A percentile compares a stretch with the other conserved stretches of the same genome.
phyloP scores from a whole-genome alignment of 2,888 invertebrate genomes.

The Morinoia aosen region DNA sequence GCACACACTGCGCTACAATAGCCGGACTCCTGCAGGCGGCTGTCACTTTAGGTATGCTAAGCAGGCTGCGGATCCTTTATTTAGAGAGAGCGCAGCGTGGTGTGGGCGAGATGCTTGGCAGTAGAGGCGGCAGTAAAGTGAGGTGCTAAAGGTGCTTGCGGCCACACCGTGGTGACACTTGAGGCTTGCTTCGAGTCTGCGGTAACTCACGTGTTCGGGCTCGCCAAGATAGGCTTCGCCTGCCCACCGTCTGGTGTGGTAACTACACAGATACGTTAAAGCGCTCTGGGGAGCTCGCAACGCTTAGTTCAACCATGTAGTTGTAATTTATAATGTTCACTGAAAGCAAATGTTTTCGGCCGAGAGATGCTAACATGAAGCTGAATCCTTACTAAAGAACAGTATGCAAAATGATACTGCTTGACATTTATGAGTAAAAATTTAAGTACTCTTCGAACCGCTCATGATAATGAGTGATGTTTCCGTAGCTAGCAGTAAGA shows the following conservation, averaged over 20 bases:
- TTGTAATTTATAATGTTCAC: neutral
- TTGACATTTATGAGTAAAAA: neutral
- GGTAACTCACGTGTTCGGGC: neutral
- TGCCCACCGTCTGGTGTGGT: neutral
- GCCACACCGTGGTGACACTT: constrained; percentile 21
- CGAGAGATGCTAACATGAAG: neutral
- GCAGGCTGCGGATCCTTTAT: constrained; percentile 23
- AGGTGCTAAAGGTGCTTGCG: constrained; percentile 37
- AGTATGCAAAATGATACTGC: neutral
- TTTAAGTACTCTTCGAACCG: neutral
- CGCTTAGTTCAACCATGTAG: neutral
- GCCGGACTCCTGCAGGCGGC: neutral
- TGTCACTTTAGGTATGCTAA: constrained; percentile 20
- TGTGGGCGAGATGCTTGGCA: constrained; percentile 16
- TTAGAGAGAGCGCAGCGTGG: neutral
- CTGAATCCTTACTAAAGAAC: neutral
- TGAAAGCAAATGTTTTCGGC: neutral
- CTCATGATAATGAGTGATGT: neutral
- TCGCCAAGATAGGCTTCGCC: neutral
- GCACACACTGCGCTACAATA: neutral
- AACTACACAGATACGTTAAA: neutral
- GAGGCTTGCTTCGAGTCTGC: neutral
- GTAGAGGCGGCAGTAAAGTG: constrained; percentile 14
- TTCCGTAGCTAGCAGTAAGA: neutral
- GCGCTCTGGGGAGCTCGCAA: neutral